Evolutionary conservation across 2,113 vertebrate genomes (phyloP).

Genomic region (Epinephelus fuscoguttatus): DNA sequence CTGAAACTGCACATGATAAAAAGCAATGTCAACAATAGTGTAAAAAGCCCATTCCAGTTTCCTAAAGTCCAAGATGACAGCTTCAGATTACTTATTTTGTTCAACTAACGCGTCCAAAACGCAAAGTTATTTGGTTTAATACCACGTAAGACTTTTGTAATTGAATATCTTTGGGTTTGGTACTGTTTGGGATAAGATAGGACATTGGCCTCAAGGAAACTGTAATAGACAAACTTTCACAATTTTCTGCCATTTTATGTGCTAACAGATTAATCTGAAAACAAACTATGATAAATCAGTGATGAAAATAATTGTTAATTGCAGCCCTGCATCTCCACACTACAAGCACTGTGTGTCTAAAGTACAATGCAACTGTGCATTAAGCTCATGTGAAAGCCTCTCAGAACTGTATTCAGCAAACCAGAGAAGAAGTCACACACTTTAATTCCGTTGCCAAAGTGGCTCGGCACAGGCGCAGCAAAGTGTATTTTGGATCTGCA

Average conservation of each 20-base stretch:
- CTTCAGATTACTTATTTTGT: neutral
- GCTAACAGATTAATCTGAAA: neutral
- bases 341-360: neutral
- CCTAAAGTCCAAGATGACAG: neutral
- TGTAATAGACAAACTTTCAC: neutral
- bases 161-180: neutral
- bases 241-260: neutral
- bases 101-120: too few species aligned
- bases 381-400: neutral
- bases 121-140: neutral
- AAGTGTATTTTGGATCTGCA: constrained; percentile 71
- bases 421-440: constrained; percentile 1
- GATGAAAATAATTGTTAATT: too few species aligned
- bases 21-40: too few species aligned
- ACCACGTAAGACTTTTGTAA: neutral
- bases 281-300: neutral
- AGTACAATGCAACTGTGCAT: neutral
- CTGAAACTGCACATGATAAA: neutral
- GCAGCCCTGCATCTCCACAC: neutral
- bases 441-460: constrained; percentile 27
- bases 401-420: constrained; percentile 15
- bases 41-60: neutral
- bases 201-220: neutral
- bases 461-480: constrained; percentile 15
- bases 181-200: neutral